Evolutionary conservation across 2,797 vertebrate species (phyloP).

Genomic region (Heteromormyrus szaboi): DNA sequence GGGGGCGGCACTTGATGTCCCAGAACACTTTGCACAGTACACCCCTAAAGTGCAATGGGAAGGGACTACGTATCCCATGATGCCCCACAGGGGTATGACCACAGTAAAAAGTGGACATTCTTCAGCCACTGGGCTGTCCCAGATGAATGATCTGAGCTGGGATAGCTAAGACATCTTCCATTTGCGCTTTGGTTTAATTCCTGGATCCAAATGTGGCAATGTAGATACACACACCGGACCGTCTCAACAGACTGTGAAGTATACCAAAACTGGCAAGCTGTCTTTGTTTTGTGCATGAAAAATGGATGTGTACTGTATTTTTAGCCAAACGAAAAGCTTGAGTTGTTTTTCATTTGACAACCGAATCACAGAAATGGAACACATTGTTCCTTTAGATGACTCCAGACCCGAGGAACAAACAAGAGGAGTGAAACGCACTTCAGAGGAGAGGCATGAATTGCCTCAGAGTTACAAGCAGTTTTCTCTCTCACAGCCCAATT

Average conservation of each 20-base stretch:
- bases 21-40: slow-evolving; percentile 8
- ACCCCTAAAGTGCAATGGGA: slow-evolving; percentile 2
- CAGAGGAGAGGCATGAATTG: slow-evolving; percentile 22
- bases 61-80: neutral
- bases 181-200: neutral
- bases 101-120: neutral
- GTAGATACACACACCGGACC: slow-evolving; percentile 19
- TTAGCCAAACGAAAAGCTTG: slow-evolving; percentile 48
- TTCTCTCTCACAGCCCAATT: neutral
- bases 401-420: slow-evolving; percentile 26
- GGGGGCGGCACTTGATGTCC: neutral
- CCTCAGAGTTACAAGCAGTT: neutral
- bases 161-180: slow-evolving; percentile 9
- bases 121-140: neutral
- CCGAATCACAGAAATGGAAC: slow-evolving; percentile 10
- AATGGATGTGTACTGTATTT: slow-evolving; percentile 64
- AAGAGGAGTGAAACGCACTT: slow-evolving; percentile 24
- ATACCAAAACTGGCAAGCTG: slow-evolving; percentile 64
- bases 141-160: neutral
- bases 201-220: slow-evolving; percentile 9
- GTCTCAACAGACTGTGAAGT: slow-evolving; percentile 12
- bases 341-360: slow-evolving; percentile 36
- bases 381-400: slow-evolving; percentile 4
- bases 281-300: slow-evolving; percentile 72
- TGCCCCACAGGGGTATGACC: neutral